Evolutionary conservation across 2,113 vertebrate species (phyloP).

Genomic region (Macrotus californicus): DNA sequence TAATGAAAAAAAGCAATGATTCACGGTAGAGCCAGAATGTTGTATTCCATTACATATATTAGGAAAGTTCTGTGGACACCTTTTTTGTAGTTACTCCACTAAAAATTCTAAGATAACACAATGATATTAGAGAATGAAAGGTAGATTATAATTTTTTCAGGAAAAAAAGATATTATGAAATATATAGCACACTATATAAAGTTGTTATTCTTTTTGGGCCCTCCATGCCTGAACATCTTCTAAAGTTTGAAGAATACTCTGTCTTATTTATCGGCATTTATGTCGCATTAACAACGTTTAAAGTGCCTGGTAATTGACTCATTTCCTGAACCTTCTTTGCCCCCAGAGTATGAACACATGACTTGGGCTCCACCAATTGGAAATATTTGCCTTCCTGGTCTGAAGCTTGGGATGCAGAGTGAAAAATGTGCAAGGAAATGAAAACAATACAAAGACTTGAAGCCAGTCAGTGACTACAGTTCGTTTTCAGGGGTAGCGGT

Average conservation of each 20-base stretch:
- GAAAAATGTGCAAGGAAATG: neutral
- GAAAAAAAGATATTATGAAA: neutral
- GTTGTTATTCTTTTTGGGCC: neutral
- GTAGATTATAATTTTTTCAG: neutral
- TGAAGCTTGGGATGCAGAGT: neutral
- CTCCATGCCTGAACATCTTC: neutral
- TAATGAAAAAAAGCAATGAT: neutral
- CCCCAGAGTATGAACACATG: neutral
- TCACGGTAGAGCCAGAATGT: neutral
- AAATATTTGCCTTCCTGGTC: neutral
- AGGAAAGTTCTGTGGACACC: neutral
- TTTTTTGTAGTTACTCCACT: neutral
- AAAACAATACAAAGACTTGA: too few species aligned
- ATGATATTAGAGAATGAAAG: neutral
- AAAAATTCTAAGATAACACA: neutral
- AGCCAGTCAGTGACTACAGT: neutral
- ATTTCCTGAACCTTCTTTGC: neutral
- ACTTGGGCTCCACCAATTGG: neutral
- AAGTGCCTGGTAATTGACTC: neutral
- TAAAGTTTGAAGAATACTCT: neutral
- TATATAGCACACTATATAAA: neutral
- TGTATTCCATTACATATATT: neutral
- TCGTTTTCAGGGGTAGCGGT: neutral
- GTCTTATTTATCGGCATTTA: neutral
- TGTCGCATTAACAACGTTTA: neutral